Evolutionary conservation across 2,797 vertebrate species (phyloP).

Genomic region (Tragelaphus oryx): DNA sequence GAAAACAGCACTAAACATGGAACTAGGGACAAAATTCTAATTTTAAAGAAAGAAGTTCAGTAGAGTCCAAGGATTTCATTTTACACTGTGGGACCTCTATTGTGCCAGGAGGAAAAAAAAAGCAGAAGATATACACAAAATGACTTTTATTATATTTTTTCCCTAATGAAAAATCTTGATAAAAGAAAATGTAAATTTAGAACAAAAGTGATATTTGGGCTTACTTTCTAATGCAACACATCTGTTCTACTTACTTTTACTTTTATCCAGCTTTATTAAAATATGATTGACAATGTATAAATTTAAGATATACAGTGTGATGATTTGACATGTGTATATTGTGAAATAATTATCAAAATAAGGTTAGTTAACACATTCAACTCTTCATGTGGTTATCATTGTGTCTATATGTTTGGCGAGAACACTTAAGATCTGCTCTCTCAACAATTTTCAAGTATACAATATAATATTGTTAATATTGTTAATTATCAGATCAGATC

Average conservation of each 20-base stretch:
- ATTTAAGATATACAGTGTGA: background rate
- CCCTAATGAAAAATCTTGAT: background rate
- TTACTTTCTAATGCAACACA: background rate
- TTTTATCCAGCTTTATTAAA: background rate
- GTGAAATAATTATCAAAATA: background rate
- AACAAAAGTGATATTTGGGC: background rate
- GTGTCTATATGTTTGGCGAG: background rate
- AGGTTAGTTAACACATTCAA: background rate
- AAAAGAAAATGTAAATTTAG: conserved; percentile 4
- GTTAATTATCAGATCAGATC: no score
- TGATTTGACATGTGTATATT: background rate
- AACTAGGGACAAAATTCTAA: background rate
- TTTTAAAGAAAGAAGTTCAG: background rate
- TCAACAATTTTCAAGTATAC: background rate
- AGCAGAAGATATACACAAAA: background rate
- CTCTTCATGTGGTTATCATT: background rate
- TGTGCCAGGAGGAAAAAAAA: background rate
- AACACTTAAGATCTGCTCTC: background rate
- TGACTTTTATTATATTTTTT: background rate
- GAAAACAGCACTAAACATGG: background rate
- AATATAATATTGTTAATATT: background rate
- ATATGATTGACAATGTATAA: background rate
- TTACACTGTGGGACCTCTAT: background rate
- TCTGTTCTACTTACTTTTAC: background rate
- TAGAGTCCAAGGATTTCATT: background rate